Evolutionary conservation across 2,113 vertebrate species (phyloP), one percentile per base, ranked within the genome.

Genomic region (Amia ocellicauda): DNA sequence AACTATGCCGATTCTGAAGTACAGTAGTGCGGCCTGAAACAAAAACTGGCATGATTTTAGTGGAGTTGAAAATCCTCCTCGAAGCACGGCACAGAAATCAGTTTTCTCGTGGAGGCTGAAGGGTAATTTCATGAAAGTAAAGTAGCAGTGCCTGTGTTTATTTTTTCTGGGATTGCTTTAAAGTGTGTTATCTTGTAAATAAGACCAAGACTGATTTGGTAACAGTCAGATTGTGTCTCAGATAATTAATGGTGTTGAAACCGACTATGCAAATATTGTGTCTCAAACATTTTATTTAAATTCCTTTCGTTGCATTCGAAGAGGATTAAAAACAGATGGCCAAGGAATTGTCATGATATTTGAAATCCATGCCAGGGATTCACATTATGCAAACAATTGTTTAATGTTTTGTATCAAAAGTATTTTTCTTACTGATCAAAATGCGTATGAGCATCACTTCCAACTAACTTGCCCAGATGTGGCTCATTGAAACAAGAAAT

Each of bases 1-100:
- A 52, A 45, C 53, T 50, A 36, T 41, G 9, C 24, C 49, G 7
- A 60, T 74, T 22, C 49, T 54, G 60, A 67, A 23, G 20, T 69
- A 63, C 50, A 62, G 1, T 53, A 65, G 31, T 49, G 7, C 66
- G 5, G 11, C 5, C 5, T n/a, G 11, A 36, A 36, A 36, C 31
- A 36, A 24, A 60, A 67, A 47, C 40, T 40, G 47, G 59, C 14
- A 20, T 9, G 26, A 68, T 69, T 75, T 77, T 54, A 45, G 69
- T 59, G n/a, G 51, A 75, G 31, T 7, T 26, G 29, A 56, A 73
- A 63, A 81, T 67, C 73, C 53, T 60, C 42, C 75, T 53, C 73
- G 74, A 80, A 77, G 71, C 64, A 40, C 52, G 49, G 72, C 61
- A 57, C 26, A 53, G 63, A 29, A 7, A 16, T 16, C 26, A 24